Base-by-base conservation (phyloP, 2,797 vertebrate species). In the Acipenser ruthenus region DNA sequence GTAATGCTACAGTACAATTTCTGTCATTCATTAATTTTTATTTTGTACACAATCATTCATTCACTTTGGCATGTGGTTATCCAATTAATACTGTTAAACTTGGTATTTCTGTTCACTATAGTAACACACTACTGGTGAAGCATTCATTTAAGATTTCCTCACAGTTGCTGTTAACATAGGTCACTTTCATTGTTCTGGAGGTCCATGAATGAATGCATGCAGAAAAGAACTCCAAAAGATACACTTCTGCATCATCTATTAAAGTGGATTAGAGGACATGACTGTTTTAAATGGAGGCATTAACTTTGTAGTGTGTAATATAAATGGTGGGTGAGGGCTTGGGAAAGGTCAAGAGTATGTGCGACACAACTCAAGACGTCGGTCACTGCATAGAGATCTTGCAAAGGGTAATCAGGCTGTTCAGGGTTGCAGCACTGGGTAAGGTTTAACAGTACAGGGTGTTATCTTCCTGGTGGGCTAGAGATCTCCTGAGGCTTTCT, bases 271-370 rank as follows among this genome's bases (percentile, higher is more conserved):
- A 15, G 55, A 13, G 13, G 55, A 58, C 10, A 58, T 6, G 13
- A 58, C 6, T 8, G 13, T 37, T 58, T 58, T 58, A 58, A 58
- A 58, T 11, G 12, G 13, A 6, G 55, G 55, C 55, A 11, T 3
- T 58, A n/a, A 58, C 55, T n/a, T 58, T 58, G 55, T 58, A n/a
- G 10, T 58, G 55, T 6, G 12, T 6, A 58, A 6, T n/a, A 58
- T 58, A 58, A n/a, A 58, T 13, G 50, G 63, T 70, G 69, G 68
- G 70, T 80, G 77, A 80, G 77, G 72, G 76, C 75, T 74, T 62
- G 59, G 71, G 63, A 78, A 74, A 74, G 74, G 73, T 80, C 75
- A 69, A 48, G 71, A 64, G 72, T 64, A 18, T 56, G 71, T 72
- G 62, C 23, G 68, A 64, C 71, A 70, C 63, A 67, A 64, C 64